Conservation (phyloP, 2,888 invertebrate species). For the Sarcophaga rosellei region DNA sequence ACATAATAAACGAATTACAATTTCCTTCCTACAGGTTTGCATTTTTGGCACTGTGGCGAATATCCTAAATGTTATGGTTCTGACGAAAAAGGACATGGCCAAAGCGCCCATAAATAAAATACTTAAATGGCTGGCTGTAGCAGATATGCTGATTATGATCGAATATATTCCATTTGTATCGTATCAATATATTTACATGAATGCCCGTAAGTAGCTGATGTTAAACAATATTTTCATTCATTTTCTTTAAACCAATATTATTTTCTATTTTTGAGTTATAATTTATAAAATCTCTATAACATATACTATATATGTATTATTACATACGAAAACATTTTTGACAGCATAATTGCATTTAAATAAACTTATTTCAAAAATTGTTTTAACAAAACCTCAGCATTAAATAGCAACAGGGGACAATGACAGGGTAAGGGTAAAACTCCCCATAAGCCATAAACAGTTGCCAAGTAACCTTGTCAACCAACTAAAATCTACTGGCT, state of each 20-base stretch:
- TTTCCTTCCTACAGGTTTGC: constrained; percentile 84
- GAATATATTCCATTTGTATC: constrained; percentile 90
- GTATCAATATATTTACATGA: constrained; percentile 85
- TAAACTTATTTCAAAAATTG: not conserved
- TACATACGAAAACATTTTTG: not conserved
- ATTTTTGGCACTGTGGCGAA: constrained; percentile 94
- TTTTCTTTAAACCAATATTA: no score
- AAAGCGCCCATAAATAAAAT: constrained; percentile 93
- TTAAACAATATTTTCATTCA: not conserved
- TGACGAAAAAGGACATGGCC: constrained; percentile 91
- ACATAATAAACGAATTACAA: no score
- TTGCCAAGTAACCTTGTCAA: not conserved
- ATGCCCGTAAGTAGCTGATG: constrained; percentile 82
- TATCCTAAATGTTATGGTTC: constrained; percentile 91
- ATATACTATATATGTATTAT: no score
- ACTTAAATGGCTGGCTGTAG: constrained; percentile 91
- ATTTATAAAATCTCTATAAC: no score
- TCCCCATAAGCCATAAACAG: no score
- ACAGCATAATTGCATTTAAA: not conserved
- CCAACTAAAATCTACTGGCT: not conserved
- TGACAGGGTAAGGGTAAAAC: no score
- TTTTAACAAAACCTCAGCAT: not conserved
- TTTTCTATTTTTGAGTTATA: no score
- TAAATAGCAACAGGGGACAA: no score
- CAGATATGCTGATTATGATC: constrained; percentile 94